A percentile compares a stretch with the other conserved stretches of the same genome.
Conservation (phyloP, 2,797 vertebrate species). For the Molothrus aeneus region DNA sequence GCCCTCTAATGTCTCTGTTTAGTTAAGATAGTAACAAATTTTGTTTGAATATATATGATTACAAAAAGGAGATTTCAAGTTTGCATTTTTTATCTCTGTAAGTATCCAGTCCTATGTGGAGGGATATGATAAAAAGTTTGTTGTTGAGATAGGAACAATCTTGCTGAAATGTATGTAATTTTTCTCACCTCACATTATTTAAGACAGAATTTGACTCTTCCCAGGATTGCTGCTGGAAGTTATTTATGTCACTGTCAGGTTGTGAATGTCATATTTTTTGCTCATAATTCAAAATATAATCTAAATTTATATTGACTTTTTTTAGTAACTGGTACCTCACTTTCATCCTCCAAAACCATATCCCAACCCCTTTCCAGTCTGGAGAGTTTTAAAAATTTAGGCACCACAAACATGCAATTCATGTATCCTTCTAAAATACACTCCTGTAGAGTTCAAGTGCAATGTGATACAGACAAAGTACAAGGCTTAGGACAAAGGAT, state of each 20-base stretch:
- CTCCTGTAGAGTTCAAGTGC: background rate
- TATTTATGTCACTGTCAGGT: background rate
- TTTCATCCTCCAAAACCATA: background rate
- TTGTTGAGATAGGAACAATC: background rate
- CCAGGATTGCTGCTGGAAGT: background rate
- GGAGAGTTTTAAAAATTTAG: background rate
- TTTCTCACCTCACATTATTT: background rate
- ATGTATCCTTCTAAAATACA: background rate
- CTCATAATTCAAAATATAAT: background rate
- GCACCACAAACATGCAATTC: background rate
- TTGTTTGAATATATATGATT: background rate
- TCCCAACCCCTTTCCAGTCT: background rate
- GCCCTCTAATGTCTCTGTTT: background rate
- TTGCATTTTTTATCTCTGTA: background rate
- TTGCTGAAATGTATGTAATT: background rate
- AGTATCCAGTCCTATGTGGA: background rate
- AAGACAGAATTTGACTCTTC: background rate
- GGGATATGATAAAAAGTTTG: background rate
- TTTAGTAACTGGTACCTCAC: background rate
- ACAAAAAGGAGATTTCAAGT: background rate
- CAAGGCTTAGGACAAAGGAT: background rate
- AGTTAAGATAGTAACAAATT: background rate
- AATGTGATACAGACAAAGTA: background rate
- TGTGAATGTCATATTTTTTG: background rate
- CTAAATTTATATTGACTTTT: background rate